Evolutionary conservation across 2,113 vertebrate species (phyloP).

Genomic region (Tapirus terrestris): DNA sequence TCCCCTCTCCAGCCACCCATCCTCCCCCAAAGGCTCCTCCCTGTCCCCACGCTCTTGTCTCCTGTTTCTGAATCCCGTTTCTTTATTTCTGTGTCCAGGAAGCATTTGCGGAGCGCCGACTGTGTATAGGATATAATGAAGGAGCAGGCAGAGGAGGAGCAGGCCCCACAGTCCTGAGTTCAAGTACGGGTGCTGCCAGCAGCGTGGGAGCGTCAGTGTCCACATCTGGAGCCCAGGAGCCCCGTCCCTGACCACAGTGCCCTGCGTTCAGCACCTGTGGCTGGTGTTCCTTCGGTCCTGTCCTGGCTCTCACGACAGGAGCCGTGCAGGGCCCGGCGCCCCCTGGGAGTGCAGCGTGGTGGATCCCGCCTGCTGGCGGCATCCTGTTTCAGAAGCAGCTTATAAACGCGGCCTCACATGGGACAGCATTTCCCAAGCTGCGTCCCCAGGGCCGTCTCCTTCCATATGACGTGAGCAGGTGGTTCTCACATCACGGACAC

Average conservation of each 20-base stretch:
- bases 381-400: fast-evolving
- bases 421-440: neutral
- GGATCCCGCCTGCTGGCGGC: fast-evolving
- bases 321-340: no score
- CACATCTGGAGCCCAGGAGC: neutral
- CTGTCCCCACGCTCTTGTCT: fast-evolving
- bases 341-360: fast-evolving
- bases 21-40: neutral
- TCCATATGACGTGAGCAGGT: fast-evolving
- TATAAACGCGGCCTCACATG: neutral
- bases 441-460: fast-evolving
- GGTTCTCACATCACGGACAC: neutral
- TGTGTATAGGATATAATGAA: neutral
- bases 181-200: no score
- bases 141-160: neutral
- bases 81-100: neutral
- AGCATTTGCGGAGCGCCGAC: neutral
- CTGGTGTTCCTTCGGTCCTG: fast-evolving
- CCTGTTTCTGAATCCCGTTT: neutral
- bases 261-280: fast-evolving
- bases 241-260: fast-evolving
- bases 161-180: no score
- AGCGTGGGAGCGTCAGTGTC: no score
- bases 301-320: fast-evolving
- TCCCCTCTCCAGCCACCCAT: fast-evolving